phyloP scores from a whole-genome alignment of 2,797 vertebrate genomes.

The Orientallactaga sibirica region DNA sequence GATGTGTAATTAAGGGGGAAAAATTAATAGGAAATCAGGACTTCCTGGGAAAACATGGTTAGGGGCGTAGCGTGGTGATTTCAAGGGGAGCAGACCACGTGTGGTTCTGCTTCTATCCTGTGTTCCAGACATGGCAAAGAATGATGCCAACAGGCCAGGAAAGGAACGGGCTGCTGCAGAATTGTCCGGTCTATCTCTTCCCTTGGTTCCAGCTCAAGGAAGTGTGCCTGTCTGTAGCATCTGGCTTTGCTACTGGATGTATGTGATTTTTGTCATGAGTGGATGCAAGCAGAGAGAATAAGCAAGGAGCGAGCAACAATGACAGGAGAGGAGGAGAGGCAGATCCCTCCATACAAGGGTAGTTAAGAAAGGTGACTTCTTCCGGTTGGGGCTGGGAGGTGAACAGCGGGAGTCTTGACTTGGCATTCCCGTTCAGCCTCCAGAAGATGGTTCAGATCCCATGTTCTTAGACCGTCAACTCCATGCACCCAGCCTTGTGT shows the following conservation, averaged over 20 bases:
- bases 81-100: slow-evolving; percentile 36
- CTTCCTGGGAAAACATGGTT: background rate
- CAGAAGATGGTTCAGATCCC: slow-evolving; percentile 1
- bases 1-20: slow-evolving; percentile 35
- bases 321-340: slow-evolving; percentile 18
- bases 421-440: slow-evolving; percentile 19
- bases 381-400: slow-evolving; percentile 65
- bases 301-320: slow-evolving; percentile 17
- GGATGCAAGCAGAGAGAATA: slow-evolving; percentile 35
- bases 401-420: slow-evolving; percentile 56
- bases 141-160: background rate
- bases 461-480: background rate
- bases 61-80: background rate
- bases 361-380: slow-evolving; percentile 64
- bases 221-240: slow-evolving; percentile 38
- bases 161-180: slow-evolving; percentile 10
- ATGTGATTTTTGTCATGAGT: slow-evolving; percentile 47
- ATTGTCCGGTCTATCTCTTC: background rate
- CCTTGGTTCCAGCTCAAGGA: slow-evolving; percentile 15
- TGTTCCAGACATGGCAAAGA: slow-evolving; percentile 29
- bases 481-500: accelerated
- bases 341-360: slow-evolving; percentile 10
- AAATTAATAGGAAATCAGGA: slow-evolving; percentile 6
- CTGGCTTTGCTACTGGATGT: slow-evolving; percentile 38
- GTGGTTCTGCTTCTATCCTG: background rate